phyloP scores from a whole-genome alignment of 2,888 invertebrate species.

The Monopis laevigella region DNA sequence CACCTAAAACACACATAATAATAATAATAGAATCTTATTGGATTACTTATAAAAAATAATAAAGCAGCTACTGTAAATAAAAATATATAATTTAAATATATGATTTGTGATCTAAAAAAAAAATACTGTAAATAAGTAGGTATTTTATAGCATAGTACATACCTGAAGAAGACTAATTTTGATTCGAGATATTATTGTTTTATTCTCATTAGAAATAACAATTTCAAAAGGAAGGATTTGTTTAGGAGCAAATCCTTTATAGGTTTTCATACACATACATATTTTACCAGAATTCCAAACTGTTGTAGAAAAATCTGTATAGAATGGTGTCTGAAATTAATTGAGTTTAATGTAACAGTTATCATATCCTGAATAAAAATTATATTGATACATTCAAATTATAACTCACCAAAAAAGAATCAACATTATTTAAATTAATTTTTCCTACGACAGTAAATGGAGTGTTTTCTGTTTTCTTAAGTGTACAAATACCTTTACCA shows the following conservation, averaged over 20 bases:
- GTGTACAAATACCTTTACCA: conserved; percentile 32
- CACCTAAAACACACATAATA: too few relatives aligned
- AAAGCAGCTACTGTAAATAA: too few relatives aligned
- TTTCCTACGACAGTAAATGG: conserved; percentile 35
- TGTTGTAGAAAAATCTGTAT: conserved; percentile 23
- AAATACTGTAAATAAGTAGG: neutral
- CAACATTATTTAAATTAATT: conserved; percentile 38
- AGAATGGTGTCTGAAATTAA: conserved; percentile 34
- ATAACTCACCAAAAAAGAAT: conserved; percentile 34
- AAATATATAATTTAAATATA: too few relatives aligned
- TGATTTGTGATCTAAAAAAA: neutral
- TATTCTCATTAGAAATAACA: conserved; percentile 37
- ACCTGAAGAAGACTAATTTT: conserved; percentile 39
- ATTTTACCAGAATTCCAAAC: conserved; percentile 32
- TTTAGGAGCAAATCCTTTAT: conserved; percentile 35
- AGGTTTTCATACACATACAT: conserved; percentile 36
- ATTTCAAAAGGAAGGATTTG: conserved; percentile 42
- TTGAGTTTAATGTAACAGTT: too few relatives aligned
- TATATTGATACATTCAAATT: neutral
- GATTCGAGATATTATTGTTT: conserved; percentile 36
- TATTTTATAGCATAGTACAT: conserved; percentile 16
- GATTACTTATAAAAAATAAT: too few relatives aligned
- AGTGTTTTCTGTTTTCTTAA: conserved; percentile 26
- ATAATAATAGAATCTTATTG: too few relatives aligned
- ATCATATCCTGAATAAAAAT: conserved; percentile 1